These are phyloP conservation scores for Lordiphosa clarofinis DNA, from an alignment of 1,140 invertebrate species.

Conservation along the genomic window DNA sequence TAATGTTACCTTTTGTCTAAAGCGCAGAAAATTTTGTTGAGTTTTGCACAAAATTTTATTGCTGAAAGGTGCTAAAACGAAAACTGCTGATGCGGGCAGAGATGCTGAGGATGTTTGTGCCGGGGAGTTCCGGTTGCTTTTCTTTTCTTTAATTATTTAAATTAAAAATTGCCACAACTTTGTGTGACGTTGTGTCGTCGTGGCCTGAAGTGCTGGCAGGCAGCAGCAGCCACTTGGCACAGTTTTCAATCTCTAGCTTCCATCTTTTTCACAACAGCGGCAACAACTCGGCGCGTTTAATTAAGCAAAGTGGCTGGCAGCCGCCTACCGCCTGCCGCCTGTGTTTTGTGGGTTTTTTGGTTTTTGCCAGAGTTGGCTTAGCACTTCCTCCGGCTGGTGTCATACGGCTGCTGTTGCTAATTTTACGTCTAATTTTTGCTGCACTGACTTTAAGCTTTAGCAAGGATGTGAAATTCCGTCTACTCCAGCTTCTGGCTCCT, in stretches of 20 bases:
- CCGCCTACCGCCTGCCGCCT: constrained; percentile 26
- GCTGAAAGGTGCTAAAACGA: constrained; percentile 76
- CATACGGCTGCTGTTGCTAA: constrained; percentile 33
- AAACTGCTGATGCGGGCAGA: constrained; percentile 60
- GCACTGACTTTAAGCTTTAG: constrained; percentile 13
- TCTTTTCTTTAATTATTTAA: constrained; percentile 72
- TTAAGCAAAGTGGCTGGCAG: constrained; percentile 69
- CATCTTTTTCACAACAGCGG: constrained; percentile 18
- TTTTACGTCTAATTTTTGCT: constrained; percentile 59
- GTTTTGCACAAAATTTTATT: constrained; percentile 74
- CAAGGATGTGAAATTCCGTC: background rate
- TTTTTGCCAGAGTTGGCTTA: constrained; percentile 32
- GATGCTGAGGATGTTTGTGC: background rate
- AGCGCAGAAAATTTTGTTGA: constrained; percentile 68
- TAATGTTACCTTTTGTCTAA: constrained; percentile 68
- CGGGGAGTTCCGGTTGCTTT: constrained; percentile 7
- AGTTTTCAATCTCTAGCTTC: constrained; percentile 63
- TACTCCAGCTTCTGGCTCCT: background rate
- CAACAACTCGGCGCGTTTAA: constrained; percentile 63
- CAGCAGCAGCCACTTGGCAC: constrained; percentile 57
- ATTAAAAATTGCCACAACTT: constrained; percentile 61
- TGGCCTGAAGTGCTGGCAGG: constrained; percentile 34
- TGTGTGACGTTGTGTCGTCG: constrained; percentile 20
- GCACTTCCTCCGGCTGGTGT: constrained; percentile 6
- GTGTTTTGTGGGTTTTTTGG: constrained; percentile 38